Percentiles rank a stretch among this genome's conserved stretches.
phyloP scores from a whole-genome alignment of 2,888 invertebrate genomes.

The Latheticus oryzae region DNA sequence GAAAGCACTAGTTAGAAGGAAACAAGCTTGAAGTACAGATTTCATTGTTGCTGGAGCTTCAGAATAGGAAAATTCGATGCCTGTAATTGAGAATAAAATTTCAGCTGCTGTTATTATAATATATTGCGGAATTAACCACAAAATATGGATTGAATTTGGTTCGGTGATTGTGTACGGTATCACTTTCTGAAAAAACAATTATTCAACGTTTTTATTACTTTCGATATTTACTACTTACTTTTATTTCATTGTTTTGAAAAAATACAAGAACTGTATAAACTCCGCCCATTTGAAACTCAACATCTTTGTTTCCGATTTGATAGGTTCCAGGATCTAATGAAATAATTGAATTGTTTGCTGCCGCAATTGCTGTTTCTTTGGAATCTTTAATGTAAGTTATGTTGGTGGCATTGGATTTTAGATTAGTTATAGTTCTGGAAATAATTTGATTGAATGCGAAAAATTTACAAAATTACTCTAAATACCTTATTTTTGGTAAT shows the following conservation, averaged over 20 bases:
- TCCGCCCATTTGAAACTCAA: conserved; percentile 70
- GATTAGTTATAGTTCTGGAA: conserved; percentile 45
- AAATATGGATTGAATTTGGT: conserved; percentile 81
- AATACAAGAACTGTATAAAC: conserved; percentile 72
- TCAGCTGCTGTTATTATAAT: conserved; percentile 92
- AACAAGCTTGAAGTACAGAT: conserved; percentile 90
- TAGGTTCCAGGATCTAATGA: conserved; percentile 47
- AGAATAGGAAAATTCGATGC: conserved; percentile 94
- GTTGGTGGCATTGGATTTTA: no score
- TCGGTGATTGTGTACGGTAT: conserved; percentile 66
- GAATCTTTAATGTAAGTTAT: no score
- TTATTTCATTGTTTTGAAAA: no score
- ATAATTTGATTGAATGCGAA: no score
- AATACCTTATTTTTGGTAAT: conserved; percentile 69
- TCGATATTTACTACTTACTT: no score
- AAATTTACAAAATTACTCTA: no score
- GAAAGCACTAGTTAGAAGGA: conserved; percentile 92
- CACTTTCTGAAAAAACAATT: conserved; percentile 14
- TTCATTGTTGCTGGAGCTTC: conserved; percentile 95
- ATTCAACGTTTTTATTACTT: no score
- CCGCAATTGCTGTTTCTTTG: no score
- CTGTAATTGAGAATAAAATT: conserved; percentile 96
- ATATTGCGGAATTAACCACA: conserved; percentile 93
- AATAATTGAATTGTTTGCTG: no score
- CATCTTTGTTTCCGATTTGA: conserved; percentile 29